Conservation (phyloP, 2,888 invertebrate species). For the Ctenicera cuprea region DNA sequence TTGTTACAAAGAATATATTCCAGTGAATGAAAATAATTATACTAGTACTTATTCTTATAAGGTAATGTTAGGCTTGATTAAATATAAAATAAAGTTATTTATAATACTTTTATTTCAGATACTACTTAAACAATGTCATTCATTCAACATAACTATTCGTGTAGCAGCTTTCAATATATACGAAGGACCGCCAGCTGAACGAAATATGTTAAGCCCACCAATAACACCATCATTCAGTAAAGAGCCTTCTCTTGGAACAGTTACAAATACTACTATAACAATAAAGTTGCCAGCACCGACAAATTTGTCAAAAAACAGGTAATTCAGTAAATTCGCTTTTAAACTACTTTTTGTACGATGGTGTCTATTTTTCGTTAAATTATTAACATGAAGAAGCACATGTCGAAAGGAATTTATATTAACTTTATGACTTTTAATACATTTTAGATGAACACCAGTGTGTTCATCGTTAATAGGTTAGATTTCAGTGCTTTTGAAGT, state of each 20-base stretch:
- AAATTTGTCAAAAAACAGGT: conserved; percentile 29
- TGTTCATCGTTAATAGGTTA: no score
- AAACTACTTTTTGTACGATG: no score
- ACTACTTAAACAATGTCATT: conserved; percentile 26
- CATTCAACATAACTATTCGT: conserved; percentile 13
- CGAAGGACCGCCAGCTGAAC: not conserved
- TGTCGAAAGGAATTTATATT: no score
- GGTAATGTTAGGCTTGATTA: conserved; percentile 22
- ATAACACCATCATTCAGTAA: conserved; percentile 8
- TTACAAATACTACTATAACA: conserved; percentile 42
- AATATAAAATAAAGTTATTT: no score
- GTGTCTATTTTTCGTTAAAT: no score
- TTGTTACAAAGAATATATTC: not conserved
- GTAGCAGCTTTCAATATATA: conserved; percentile 12
- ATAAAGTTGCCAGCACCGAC: conserved; percentile 28
- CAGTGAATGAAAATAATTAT: conserved; percentile 48
- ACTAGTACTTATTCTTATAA: conserved; percentile 43
- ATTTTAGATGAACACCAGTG: no score
- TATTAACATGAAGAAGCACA: no score
- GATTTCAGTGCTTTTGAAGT: no score
- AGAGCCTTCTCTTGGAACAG: conserved; percentile 12
- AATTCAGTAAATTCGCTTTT: no score
- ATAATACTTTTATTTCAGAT: conserved; percentile 29
- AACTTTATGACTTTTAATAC: no score
- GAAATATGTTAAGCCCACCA: conserved; percentile 37